phyloP scores from a whole-genome alignment of 2,113 vertebrate genomes.

The Zosterops borbonicus region DNA sequence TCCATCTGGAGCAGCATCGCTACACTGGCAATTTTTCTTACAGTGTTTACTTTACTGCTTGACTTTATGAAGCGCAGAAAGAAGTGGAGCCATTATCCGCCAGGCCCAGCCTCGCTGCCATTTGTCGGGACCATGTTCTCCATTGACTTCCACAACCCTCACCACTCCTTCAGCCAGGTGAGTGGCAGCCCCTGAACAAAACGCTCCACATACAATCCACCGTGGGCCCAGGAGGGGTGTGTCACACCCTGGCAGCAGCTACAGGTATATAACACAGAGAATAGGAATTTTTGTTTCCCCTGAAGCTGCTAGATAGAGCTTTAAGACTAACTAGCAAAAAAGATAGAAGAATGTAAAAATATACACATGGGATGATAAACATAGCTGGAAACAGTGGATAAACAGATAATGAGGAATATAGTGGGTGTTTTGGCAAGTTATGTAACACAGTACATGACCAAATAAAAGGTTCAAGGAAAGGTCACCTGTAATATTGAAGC shows the following conservation, averaged over 20 bases:
- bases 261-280: neutral
- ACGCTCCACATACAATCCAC: fast-evolving
- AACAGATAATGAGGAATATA: neutral
- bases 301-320: neutral
- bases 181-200: fast-evolving
- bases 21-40: neutral
- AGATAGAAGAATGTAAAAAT: neutral
- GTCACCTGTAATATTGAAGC: neutral
- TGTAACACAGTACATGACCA: neutral
- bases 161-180: conserved; percentile 28
- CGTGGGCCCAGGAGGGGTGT: neutral
- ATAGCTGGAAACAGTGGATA: neutral
- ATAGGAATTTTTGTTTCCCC: neutral
- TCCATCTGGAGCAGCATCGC: neutral
- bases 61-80: conserved; percentile 63
- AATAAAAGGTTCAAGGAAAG: neutral
- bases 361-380: neutral
- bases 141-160: neutral
- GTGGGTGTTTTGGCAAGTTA: neutral
- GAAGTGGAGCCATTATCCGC: conserved; percentile 51
- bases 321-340: neutral
- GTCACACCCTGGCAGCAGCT: neutral
- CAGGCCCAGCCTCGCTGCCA: conserved; percentile 38
- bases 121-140: conserved; percentile 68
- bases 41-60: conserved; percentile 53